These are phyloP conservation scores for Apamea crenata DNA, from an alignment of 2,888 invertebrate species.

Conservation along the genomic window DNA sequence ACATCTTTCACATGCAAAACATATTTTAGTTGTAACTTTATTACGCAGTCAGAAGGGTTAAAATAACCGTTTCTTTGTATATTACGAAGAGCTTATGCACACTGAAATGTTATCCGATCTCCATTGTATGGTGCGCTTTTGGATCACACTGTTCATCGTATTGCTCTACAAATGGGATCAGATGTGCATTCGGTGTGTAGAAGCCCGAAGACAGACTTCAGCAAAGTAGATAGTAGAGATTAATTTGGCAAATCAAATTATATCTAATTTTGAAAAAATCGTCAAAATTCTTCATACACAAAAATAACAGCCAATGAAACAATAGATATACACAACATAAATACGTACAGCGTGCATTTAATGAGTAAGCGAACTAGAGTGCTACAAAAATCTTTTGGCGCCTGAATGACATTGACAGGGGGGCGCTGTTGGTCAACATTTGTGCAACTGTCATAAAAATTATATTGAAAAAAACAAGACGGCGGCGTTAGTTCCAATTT, in stretches of 20 bases:
- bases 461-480: neutral
- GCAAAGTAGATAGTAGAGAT: neutral
- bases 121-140: neutral
- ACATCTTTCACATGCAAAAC: neutral
- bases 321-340: slow-evolving; percentile 53
- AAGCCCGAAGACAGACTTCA: neutral
- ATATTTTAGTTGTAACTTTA: no score
- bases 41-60: neutral
- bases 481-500: neutral
- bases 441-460: neutral
- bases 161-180: neutral
- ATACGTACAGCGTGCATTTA: slow-evolving; percentile 58
- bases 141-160: neutral
- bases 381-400: neutral
- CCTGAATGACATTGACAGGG: neutral
- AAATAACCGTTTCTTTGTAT: neutral
- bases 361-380: slow-evolving; percentile 59
- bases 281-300: slow-evolving; percentile 22
- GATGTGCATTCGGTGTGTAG: neutral
- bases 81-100: neutral
- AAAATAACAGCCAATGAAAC: slow-evolving; percentile 38
- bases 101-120: neutral
- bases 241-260: neutral
- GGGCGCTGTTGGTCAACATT: neutral
- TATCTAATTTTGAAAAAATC: neutral